These are phyloP conservation scores for Mormyrus hasselquistii DNA, from an alignment of 2,797 vertebrate species.

Conservation along the genomic window DNA sequence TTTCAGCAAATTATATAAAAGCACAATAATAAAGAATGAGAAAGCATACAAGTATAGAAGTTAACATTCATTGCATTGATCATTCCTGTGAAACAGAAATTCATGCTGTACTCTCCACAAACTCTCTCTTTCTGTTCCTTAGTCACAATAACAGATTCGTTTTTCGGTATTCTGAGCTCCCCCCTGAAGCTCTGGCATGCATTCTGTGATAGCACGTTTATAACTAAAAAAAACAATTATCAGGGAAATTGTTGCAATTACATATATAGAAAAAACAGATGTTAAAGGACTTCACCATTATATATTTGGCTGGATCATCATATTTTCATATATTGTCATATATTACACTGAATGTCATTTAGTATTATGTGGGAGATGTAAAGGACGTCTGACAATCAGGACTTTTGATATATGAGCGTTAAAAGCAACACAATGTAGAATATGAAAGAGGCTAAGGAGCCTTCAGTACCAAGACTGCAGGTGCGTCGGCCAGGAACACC, in stretches of 20 bases:
- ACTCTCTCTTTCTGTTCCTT: not conserved
- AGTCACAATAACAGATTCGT: not conserved
- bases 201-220: not conserved
- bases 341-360: not conserved
- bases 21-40: not conserved
- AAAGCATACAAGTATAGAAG: not conserved
- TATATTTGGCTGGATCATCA: not conserved
- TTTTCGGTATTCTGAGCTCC: not conserved
- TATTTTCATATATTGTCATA: not conserved
- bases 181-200: not conserved
- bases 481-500: not conserved
- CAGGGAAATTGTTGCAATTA: not conserved
- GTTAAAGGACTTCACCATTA: not conserved
- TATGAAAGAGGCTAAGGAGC: not conserved
- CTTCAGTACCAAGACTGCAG: not conserved
- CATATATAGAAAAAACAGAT: not conserved
- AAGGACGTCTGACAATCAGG: not conserved
- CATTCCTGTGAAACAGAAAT: not conserved
- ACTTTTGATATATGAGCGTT: not conserved
- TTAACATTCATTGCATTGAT: not conserved
- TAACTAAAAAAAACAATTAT: not conserved
- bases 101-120: not conserved
- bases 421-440: not conserved
- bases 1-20: not conserved
- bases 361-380: not conserved